These are phyloP conservation scores for Podilymbus podiceps DNA, from an alignment of 2,113 vertebrate genomes.

Conservation along the genomic window DNA sequence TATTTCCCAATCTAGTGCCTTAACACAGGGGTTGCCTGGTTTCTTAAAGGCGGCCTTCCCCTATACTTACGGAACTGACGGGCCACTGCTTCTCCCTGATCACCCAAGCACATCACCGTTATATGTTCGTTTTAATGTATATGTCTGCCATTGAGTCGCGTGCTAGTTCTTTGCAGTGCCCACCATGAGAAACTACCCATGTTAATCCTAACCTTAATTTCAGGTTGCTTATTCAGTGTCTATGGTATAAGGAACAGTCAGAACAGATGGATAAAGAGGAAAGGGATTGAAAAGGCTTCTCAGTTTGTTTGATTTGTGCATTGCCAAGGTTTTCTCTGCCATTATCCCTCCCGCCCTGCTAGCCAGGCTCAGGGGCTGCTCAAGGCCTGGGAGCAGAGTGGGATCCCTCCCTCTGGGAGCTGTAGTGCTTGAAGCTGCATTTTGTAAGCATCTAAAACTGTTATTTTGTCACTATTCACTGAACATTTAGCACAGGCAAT, in stretches of 20 bases:
- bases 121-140: not conserved
- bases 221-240: not conserved
- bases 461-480: not conserved
- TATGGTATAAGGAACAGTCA: not conserved
- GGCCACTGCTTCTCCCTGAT: not conserved
- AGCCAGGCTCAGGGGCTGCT: not conserved
- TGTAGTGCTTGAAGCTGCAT: not conserved
- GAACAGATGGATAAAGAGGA: not conserved
- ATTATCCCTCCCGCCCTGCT: not conserved
- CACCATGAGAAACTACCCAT: not conserved
- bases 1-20: not conserved
- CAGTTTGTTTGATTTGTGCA: not conserved
- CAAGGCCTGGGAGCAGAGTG: not conserved
- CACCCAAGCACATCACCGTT: not conserved
- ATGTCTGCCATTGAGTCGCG: accelerated
- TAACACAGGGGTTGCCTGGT: not conserved
- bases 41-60: not conserved
- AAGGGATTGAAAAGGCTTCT: not conserved
- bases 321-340: not conserved
- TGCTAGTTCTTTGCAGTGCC: not conserved
- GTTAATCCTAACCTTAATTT: not conserved
- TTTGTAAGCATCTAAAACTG: not conserved
- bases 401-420: not conserved
- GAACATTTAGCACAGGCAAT: not conserved
- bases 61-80: not conserved